Evolutionary conservation across 2,797 vertebrate genomes (phyloP), one percentile per base, ranked within the genome.

Genomic region (Miichthys miiuy): DNA sequence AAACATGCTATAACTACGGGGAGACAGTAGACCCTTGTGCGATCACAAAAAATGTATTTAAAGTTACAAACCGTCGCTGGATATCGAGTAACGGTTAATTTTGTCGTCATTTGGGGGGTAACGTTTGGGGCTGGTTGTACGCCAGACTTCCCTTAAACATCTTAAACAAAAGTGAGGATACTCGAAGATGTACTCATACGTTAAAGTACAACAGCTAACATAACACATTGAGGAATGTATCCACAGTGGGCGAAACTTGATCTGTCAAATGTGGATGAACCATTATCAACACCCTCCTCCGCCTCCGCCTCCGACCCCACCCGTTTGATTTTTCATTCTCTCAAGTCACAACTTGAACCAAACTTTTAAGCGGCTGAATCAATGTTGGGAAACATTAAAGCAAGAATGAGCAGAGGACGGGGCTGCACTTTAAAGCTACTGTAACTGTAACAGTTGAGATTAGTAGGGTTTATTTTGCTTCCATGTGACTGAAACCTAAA

Each of bases 291-390:
- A 18, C 14, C 71, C 52, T 42, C 42, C 44, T 11, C 6, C 72
- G 38, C 41, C 72, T 30, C 65, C 69, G 4, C 48, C 71, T 71
- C 9, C 78, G 60, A 75, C 90, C 86, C 82, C 86, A 88, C 91
- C 92, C 88, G 47, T 48, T 0, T 50, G 8, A 42, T 44, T 74
- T 74, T 77, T 18, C 50, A 55, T 34, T 86, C 55, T 68, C 55
- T 84, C 88, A 90, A 89, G 89, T 89, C 81, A 2, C 11, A 71
- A 80, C 88, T 81, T 88, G 82, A 80, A 14, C 0, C 1, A 23
- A 78, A 67, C 42, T 44, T 67, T 71, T 21, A 1, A 12, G 34
- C 25, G 6, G 3, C 23, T 1, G 13, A 38, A 18, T 25, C 17
- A 1, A 14, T 60, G 73, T 77, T 77, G 66, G 16, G 73, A 81